phyloP scores from a whole-genome alignment of 1,140 invertebrate genomes.

The Harpegnathos saltator region DNA sequence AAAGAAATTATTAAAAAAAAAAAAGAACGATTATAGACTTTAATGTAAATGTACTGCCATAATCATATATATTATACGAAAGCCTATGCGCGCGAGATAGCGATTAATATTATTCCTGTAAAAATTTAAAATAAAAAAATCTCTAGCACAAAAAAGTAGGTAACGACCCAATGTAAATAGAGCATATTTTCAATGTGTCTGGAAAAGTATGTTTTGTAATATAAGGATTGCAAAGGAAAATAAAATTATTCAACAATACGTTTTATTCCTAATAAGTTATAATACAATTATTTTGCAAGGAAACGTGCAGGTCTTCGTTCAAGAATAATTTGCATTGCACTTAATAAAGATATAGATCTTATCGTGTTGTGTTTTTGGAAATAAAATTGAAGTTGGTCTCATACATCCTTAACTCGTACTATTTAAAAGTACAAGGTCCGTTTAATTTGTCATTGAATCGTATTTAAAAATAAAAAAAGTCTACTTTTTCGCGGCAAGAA shows the following conservation, averaged over 20 bases:
- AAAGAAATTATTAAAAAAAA: slow-evolving; percentile 54
- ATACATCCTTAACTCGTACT: no score
- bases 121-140: slow-evolving; percentile 76
- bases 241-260: slow-evolving; percentile 82
- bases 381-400: no score
- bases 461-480: no score
- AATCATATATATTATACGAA: slow-evolving; percentile 83
- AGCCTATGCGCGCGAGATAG: slow-evolving; percentile 83
- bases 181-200: slow-evolving; percentile 86
- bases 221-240: slow-evolving; percentile 85
- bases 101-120: slow-evolving; percentile 84
- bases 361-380: no score
- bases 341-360: no score
- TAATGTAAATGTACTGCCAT: slow-evolving; percentile 86
- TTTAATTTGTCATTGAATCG: no score
- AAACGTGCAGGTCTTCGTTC: no score
- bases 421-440: no score
- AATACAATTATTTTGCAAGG: no score
- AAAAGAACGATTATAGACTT: slow-evolving; percentile 81
- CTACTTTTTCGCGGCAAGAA: no score
- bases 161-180: slow-evolving; percentile 84
- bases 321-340: no score
- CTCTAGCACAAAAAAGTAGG: slow-evolving; percentile 82
- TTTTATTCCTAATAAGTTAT: background rate
- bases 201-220: slow-evolving; percentile 86